phyloP scores from a whole-genome alignment of 2,113 vertebrate species.

The Micromys minutus region DNA sequence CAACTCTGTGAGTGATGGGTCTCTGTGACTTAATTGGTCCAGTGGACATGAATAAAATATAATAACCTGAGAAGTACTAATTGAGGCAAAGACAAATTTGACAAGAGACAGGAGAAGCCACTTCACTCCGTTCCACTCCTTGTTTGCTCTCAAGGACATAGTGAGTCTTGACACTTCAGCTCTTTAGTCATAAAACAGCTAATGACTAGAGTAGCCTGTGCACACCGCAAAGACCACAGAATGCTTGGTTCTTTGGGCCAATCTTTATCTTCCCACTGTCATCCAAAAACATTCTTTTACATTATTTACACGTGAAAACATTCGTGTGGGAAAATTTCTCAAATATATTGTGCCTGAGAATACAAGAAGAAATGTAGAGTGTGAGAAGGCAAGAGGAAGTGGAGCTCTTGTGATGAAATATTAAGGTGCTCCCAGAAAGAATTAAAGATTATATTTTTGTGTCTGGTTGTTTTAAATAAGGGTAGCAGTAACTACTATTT shows the following conservation, averaged over 20 bases:
- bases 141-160: not conserved
- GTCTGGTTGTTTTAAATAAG: conserved; percentile 29
- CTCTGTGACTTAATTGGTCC: not conserved
- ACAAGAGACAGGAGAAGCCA: not conserved
- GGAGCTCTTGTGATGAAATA: not conserved
- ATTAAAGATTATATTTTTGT: not conserved
- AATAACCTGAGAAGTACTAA: not conserved
- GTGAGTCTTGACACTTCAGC: not conserved
- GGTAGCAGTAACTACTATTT: not conserved
- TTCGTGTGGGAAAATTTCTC: not conserved
- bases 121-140: not conserved
- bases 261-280: not conserved
- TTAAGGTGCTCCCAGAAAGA: not conserved
- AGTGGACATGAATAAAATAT: not conserved
- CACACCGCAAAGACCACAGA: not conserved
- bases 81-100: not conserved
- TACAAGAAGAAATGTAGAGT: not conserved
- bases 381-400: not conserved
- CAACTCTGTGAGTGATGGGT: not conserved
- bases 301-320: not conserved
- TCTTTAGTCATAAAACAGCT: not conserved
- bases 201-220: not conserved
- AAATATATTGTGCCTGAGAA: not conserved
- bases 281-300: not conserved
- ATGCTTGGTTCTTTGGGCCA: not conserved